phyloP scores from a whole-genome alignment of 1,140 invertebrate species.

The Platorchestia sp. region DNA sequence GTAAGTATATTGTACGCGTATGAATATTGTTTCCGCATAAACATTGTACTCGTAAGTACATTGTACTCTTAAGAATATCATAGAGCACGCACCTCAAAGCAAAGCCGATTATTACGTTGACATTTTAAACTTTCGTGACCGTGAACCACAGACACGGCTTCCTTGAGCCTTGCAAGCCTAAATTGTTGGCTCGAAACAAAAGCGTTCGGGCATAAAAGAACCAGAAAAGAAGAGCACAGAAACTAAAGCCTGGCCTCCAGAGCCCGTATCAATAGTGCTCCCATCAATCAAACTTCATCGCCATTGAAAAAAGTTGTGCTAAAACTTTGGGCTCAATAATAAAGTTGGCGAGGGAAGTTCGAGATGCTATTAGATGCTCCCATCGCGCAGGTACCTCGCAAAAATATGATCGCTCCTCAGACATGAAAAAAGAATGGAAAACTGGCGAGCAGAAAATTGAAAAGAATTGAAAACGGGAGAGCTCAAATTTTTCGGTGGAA shows the following conservation, averaged over 20 bases:
- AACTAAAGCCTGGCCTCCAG: neutral
- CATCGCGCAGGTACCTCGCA: neutral
- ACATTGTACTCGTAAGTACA: neutral
- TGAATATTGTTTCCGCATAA: neutral
- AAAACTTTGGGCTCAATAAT: neutral
- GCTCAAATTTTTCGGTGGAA: neutral
- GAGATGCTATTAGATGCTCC: slow-evolving; percentile 6
- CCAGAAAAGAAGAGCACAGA: neutral
- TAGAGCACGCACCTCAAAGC: neutral
- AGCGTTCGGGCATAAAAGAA: neutral
- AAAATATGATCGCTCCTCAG: neutral
- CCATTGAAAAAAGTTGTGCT: slow-evolving; percentile 1
- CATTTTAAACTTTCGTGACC: neutral
- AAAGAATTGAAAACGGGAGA: too few relatives aligned
- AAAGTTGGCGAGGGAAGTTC: neutral
- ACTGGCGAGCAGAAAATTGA: neutral
- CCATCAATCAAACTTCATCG: neutral
- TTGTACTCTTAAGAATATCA: neutral
- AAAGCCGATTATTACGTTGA: neutral
- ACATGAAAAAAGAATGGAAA: neutral
- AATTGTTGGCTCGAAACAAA: neutral
- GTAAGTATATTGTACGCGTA: neutral
- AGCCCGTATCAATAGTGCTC: neutral
- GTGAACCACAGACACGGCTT: neutral
- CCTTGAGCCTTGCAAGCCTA: neutral